These are phyloP conservation scores for Crotophaga sulcirostris DNA, from an alignment of 2,113 vertebrate species.

Conservation along the genomic window DNA sequence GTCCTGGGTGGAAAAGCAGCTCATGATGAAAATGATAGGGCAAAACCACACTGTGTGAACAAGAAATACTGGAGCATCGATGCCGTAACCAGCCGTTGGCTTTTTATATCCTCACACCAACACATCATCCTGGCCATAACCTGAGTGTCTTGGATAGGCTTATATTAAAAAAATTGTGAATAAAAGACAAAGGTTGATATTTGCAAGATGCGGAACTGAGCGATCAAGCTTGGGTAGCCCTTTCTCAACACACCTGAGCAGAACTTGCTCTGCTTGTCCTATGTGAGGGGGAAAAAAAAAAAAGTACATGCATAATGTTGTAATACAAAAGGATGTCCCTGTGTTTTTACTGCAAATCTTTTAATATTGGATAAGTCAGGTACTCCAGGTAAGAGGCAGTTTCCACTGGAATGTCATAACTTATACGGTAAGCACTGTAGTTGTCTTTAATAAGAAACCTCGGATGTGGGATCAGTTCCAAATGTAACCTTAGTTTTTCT, in stretches of 20 bases:
- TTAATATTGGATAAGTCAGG: not conserved
- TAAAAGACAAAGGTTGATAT: constrained; percentile 4
- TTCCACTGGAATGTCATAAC: not conserved
- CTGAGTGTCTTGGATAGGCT: not conserved
- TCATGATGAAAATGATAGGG: not conserved
- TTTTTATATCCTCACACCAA: not conserved
- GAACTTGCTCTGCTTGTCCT: constrained; percentile 50
- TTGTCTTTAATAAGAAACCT: not conserved
- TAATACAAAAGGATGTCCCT: not conserved
- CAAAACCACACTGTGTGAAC: not conserved
- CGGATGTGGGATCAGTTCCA: not conserved
- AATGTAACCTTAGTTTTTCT: not conserved
- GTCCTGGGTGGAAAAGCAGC: not conserved
- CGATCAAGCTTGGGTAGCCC: not conserved
- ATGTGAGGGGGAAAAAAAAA: not conserved
- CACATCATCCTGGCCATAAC: not conserved
- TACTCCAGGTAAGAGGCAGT: not conserved
- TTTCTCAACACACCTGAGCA: constrained; percentile 11
- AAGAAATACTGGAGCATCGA: not conserved
- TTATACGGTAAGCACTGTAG: not conserved
- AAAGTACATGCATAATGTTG: not conserved
- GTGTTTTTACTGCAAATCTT: not conserved
- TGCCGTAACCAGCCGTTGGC: not conserved
- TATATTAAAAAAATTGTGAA: not conserved
- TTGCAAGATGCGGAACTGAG: constrained; percentile 22